Evolutionary conservation across 2,113 vertebrate genomes (phyloP).

Genomic region (Mormyrus iriodes): DNA sequence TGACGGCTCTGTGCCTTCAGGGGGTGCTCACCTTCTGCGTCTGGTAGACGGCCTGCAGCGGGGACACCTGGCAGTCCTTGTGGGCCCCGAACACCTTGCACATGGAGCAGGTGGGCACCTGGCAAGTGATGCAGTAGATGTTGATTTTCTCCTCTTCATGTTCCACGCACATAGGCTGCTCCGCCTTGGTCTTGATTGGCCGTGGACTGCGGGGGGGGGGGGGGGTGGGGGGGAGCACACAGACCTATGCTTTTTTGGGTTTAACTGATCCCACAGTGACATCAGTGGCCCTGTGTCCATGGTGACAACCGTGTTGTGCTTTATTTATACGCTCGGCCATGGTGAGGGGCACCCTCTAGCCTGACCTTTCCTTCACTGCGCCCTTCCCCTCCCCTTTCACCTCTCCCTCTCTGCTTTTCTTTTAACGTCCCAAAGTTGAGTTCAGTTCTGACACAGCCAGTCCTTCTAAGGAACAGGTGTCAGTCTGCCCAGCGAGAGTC

Average conservation of each 20-base stretch:
- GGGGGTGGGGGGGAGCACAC: neutral
- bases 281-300: neutral
- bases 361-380: neutral
- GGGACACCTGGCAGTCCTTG: constrained; percentile 80
- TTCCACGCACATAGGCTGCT: constrained; percentile 74
- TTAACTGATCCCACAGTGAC: neutral
- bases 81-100: constrained; percentile 86
- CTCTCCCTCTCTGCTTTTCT: neutral
- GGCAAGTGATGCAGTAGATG: constrained; percentile 84
- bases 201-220: neutral
- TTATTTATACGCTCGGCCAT: constrained; percentile 13
- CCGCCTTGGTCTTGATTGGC: constrained; percentile 12
- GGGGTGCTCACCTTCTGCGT: constrained; percentile 60
- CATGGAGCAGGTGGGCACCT: constrained; percentile 84
- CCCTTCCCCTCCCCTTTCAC: neutral
- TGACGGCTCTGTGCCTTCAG: neutral
- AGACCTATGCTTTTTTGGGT: neutral
- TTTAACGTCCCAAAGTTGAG: neutral
- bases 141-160: constrained; percentile 85
- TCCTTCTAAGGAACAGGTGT: neutral
- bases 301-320: constrained; percentile 6
- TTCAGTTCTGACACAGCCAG: neutral
- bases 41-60: constrained; percentile 69
- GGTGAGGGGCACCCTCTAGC: neutral
- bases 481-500: neutral